phyloP scores from a whole-genome alignment of 1,140 invertebrate species.

The Drosophila rufa region DNA sequence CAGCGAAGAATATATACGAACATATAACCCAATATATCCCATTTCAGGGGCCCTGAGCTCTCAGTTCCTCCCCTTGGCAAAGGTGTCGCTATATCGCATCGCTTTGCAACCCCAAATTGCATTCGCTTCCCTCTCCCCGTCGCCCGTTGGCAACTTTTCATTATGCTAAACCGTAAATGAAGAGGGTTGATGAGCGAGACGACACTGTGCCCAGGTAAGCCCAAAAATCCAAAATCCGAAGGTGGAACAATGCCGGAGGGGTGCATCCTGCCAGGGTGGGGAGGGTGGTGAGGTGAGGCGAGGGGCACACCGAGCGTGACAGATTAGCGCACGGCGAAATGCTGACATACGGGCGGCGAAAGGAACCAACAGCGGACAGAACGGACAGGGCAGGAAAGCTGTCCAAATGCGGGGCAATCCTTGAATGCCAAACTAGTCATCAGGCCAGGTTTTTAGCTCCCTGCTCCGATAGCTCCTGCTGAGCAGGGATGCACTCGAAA shows the following conservation, averaged over 20 bases:
- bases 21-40: conserved; percentile 27
- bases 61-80: conserved; percentile 31
- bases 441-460: conserved; percentile 21
- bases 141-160: conserved; percentile 74
- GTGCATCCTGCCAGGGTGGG: conserved; percentile 7
- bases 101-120: conserved; percentile 81
- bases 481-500: background rate
- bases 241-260: conserved; percentile 43
- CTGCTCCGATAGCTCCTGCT: background rate
- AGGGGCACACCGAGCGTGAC: conserved; percentile 63
- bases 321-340: conserved; percentile 72
- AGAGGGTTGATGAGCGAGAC: conserved; percentile 68
- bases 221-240: conserved; percentile 30
- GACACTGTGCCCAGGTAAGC: conserved; percentile 53
- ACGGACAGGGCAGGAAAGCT: conserved; percentile 35
- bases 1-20: background rate
- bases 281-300: conserved; percentile 12
- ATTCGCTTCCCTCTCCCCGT: conserved; percentile 54
- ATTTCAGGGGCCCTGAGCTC: conserved; percentile 19
- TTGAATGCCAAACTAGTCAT: conserved; percentile 61
- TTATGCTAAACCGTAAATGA: conserved; percentile 82
- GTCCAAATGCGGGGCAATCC: conserved; percentile 62
- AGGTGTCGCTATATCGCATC: conserved; percentile 60
- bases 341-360: conserved; percentile 71
- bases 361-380: conserved; percentile 10